Base-by-base conservation (phyloP, 2,113 vertebrate species). In the Perccottus glenii region DNA sequence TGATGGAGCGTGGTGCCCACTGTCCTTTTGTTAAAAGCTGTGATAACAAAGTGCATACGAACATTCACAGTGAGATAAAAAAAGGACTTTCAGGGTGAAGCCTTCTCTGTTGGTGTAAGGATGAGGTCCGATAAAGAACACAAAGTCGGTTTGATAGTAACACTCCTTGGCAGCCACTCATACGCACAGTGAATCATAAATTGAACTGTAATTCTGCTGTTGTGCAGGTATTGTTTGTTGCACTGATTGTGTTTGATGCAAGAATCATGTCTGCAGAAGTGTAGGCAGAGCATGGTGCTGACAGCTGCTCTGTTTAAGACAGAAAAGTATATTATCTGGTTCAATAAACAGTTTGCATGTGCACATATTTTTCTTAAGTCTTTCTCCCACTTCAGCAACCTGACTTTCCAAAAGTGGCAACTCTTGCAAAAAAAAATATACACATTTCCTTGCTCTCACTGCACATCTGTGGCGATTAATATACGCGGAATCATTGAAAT, bases 401-500 rank as follows among this genome's bases (percentile, higher is more conserved):
- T 46, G 58, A 80, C 75, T 70, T 75, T 71, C 55, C 36, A 40
- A 75, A 83, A 84, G 59, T 68, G 65, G 60, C 72, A 77, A 69
- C 62, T 69, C 12, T 0, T 6, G 53, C 27, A 60, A 69, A 67
- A 59, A 73, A 64, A 63, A 48, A 55, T 59, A 70, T 80, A 73
- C 11, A 12, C 33, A 11, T 14, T 50, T 75, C 36, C 61, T 57
- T 49, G 55, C 38, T 60, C 58, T 61, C 14, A 2, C 51, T 64
- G 56, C 75, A 82, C 50, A 77, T 86, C 74, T 71, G 52, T 75
- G 71, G 71, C 40, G 68, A 84, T 88, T 85, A 87, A 78, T 84
- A 85, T 84, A 76, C 85, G 82, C 65, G 78, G 58, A 87, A 84
- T 89, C 90, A 91, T 91, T 89, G 84, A 81, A 91, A 88, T 85